Percentiles rank a stretch among this genome's conserved stretches.
These are phyloP conservation scores for Hydrochoerus hydrochaeris DNA, from an alignment of 2,113 vertebrate genomes.

Conservation along the genomic window DNA sequence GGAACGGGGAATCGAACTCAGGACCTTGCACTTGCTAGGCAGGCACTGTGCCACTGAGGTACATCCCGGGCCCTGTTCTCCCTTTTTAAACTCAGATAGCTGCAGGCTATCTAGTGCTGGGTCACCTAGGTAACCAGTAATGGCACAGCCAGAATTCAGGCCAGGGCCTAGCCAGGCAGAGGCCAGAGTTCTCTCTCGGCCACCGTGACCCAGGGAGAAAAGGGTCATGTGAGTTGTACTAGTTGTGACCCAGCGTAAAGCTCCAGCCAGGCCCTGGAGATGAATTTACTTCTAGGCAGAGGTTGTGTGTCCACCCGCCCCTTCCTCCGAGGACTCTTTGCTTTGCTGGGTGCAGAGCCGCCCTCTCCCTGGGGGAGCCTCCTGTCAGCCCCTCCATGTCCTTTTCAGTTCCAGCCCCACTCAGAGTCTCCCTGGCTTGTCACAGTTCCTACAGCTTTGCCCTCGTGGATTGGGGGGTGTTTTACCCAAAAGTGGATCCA, in stretches of 20 bases:
- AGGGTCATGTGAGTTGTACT: neutral
- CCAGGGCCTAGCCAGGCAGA: neutral
- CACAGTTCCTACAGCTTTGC: neutral
- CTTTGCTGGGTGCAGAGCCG: neutral
- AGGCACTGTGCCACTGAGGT: too few species aligned
- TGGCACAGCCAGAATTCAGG: neutral
- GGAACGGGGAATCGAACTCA: too few species aligned
- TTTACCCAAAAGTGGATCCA: neutral
- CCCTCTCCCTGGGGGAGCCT: too few species aligned
- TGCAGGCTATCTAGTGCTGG: neutral
- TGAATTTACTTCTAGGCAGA: neutral
- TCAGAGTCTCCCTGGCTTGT: neutral
- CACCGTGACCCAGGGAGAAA: neutral
- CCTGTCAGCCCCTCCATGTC: too few species aligned
- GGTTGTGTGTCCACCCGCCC: neutral
- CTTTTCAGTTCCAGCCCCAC: neutral
- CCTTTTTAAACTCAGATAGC: neutral
- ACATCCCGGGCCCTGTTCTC: too few species aligned
- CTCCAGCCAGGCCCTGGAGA: neutral
- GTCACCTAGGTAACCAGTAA: neutral
- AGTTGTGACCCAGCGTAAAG: neutral
- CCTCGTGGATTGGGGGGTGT: neutral
- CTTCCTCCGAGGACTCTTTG: neutral
- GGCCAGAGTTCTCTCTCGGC: neutral
- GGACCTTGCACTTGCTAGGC: too few species aligned